Evolutionary conservation across 2,797 vertebrate genomes (phyloP).

Genomic region (Furcifer pardalis): DNA sequence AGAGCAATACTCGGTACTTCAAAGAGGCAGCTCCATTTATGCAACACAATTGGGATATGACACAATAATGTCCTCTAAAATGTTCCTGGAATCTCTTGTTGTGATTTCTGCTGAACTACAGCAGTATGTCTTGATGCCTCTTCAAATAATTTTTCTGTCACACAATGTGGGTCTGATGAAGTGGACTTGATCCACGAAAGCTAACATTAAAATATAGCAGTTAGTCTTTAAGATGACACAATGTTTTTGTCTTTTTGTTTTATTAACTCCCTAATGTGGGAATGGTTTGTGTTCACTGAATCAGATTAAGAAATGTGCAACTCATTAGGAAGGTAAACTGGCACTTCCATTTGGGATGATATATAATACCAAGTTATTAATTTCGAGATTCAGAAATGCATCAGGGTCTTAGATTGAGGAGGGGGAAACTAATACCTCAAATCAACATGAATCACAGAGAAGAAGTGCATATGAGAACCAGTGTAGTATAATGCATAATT

Average conservation of each 20-base stretch:
- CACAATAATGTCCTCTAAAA: not conserved
- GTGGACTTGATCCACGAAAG: too few relatives aligned
- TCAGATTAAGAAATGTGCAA: not conserved
- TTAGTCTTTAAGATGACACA: too few relatives aligned
- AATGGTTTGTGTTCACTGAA: not conserved
- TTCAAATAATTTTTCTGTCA: fast-evolving
- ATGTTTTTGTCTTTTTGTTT: too few relatives aligned
- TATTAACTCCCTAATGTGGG: too few relatives aligned
- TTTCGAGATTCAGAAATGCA: not conserved
- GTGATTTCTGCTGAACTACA: not conserved
- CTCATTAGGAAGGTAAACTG: not conserved
- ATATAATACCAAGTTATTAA: not conserved
- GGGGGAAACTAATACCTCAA: not conserved
- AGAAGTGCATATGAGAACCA: not conserved
- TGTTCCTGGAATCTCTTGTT: fast-evolving
- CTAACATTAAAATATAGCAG: too few relatives aligned
- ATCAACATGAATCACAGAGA: not conserved
- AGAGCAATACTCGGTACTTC: not conserved
- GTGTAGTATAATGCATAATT: too few relatives aligned
- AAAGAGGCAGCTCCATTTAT: not conserved
- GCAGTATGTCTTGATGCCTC: not conserved
- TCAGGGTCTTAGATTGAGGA: not conserved
- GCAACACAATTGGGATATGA: not conserved
- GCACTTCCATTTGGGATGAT: not conserved
- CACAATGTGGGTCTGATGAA: too few relatives aligned